Percentiles rank a stretch among this genome's conserved stretches.
Evolutionary conservation across 2,113 vertebrate genomes (phyloP).

Genomic region (Hyperopisus bebe): DNA sequence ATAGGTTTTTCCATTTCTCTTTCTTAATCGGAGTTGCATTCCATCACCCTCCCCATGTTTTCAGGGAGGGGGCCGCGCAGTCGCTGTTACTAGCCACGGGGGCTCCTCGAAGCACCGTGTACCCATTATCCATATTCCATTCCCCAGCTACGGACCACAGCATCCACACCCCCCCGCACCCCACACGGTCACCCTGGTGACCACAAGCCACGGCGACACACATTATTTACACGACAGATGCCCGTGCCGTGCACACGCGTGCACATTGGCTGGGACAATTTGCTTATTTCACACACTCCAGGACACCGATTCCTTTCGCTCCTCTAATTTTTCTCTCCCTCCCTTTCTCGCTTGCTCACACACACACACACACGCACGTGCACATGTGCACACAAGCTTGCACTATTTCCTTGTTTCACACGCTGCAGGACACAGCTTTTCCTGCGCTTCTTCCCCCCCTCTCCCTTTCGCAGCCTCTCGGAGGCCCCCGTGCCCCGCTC

Average conservation of each 20-base stretch:
- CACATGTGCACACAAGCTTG: not conserved
- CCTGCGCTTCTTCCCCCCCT: not conserved
- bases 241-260: not conserved
- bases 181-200: not conserved
- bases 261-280: not conserved
- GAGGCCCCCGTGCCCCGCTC: not conserved
- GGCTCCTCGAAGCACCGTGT: not conserved
- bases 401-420: not conserved
- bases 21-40: not conserved
- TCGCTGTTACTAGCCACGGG: not conserved
- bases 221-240: not conserved
- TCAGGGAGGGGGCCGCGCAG: not conserved
- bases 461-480: not conserved
- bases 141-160: not conserved
- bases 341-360: not conserved
- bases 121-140: too few species aligned
- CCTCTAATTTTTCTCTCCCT: not conserved
- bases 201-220: constrained; percentile 16
- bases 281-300: not conserved
- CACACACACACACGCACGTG: constrained; percentile 6
- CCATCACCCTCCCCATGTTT: not conserved
- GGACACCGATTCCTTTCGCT: not conserved
- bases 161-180: not conserved
- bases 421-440: not conserved
- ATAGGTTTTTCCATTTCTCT: not conserved